These are phyloP conservation scores for Aldrovandia affinis DNA, from an alignment of 2,797 vertebrate species.

Conservation along the genomic window DNA sequence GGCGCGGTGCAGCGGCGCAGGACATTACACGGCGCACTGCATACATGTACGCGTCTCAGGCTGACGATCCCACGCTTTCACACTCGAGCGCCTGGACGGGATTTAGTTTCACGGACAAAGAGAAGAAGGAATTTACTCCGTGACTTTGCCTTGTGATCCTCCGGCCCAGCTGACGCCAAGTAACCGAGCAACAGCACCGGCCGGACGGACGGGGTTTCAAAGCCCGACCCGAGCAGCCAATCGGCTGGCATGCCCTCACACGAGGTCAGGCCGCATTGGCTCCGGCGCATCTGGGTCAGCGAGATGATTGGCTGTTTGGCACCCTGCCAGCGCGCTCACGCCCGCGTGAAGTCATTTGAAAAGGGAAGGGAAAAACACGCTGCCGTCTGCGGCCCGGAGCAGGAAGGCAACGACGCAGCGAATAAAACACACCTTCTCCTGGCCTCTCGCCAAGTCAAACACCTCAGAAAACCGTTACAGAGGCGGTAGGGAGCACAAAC, in stretches of 20 bases:
- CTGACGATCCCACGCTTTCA: background rate
- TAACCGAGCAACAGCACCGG: background rate
- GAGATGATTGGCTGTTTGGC: conserved; percentile 33
- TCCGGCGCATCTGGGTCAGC: conserved; percentile 2
- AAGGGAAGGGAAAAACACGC: conserved; percentile 26
- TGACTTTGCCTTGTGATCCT: conserved; percentile 11
- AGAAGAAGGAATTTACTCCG: conserved; percentile 24
- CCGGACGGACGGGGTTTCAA: background rate
- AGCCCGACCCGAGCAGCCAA: conserved; percentile 51
- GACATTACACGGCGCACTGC: background rate
- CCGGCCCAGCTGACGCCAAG: conserved; percentile 26
- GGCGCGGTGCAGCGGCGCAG: background rate
- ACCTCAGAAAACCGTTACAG: conserved; percentile 48
- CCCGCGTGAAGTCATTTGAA: conserved; percentile 39
- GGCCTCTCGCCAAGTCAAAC: conserved; percentile 57
- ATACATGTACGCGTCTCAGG: background rate
- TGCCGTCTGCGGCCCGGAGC: conserved; percentile 39
- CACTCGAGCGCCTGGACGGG: background rate
- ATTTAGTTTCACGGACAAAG: conserved; percentile 24
- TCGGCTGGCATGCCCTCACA: conserved; percentile 33
- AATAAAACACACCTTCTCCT: conserved; percentile 67
- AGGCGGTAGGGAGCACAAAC: background rate
- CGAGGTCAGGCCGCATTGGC: conserved; percentile 30
- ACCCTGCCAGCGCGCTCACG: conserved; percentile 39
- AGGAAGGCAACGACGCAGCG: conserved; percentile 51